Evolutionary conservation across 2,888 invertebrate genomes (phyloP).

Genomic region (Nomada ferruginata): DNA sequence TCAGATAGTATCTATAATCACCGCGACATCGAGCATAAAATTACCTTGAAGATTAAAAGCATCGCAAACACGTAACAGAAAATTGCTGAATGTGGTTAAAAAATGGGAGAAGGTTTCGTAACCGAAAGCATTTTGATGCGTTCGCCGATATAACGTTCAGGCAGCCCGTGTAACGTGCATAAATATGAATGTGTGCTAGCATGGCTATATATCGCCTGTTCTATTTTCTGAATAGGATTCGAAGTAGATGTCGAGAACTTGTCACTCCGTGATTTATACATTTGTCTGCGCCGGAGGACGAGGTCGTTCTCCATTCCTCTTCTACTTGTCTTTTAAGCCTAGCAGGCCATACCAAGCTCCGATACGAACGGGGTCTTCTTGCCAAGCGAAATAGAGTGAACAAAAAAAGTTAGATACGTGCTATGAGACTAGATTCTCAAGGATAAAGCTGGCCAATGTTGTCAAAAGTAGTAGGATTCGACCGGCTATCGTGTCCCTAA

Average conservation of each 20-base stretch:
- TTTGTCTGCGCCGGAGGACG: conserved; percentile 72
- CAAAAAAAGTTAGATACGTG: conserved; percentile 8
- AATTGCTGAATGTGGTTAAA: conserved; percentile 11
- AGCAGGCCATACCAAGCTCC: conserved; percentile 30
- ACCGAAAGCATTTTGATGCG: conserved; percentile 46
- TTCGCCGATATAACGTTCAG: conserved; percentile 41
- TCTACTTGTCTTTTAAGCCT: conserved; percentile 52
- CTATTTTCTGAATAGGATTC: conserved; percentile 74
- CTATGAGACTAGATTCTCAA: conserved; percentile 31
- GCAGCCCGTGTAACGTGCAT: conserved; percentile 35
- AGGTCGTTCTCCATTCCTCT: conserved; percentile 66
- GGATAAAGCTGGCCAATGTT: conserved; percentile 52
- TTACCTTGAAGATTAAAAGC: conserved; percentile 9
- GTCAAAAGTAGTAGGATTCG: conserved; percentile 26
- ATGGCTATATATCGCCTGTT: conserved; percentile 64
- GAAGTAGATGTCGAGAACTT: conserved; percentile 73
- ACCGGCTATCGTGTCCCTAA: conserved; percentile 3
- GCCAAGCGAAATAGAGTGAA: conserved; percentile 5
- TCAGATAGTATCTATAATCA: background rate
- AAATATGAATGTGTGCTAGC: conserved; percentile 57
- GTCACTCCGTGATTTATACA: conserved; percentile 76
- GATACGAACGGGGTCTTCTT: conserved; percentile 13
- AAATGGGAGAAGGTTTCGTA: conserved; percentile 25
- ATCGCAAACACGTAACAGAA: conserved; percentile 2
- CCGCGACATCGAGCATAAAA: background rate